Percentiles rank a stretch among this genome's conserved stretches.
Evolutionary conservation across 37 sponge, comb jelly and placozoan genomes (phyloP).

Genomic region (Ephydatia muelleri): DNA sequence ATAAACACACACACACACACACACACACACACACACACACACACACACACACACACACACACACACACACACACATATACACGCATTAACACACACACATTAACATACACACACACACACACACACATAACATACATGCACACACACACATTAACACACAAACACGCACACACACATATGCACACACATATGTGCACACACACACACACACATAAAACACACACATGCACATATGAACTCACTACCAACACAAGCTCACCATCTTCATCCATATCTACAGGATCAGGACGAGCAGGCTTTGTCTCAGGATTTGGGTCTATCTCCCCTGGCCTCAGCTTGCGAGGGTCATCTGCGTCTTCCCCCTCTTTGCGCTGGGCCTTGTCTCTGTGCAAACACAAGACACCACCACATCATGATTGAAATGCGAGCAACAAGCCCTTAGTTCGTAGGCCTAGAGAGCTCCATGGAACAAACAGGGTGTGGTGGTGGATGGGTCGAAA

Average conservation of each 20-base stretch:
- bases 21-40: slow-evolving; percentile 4
- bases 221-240: not conserved
- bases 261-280: slow-evolving; percentile 99
- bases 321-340: slow-evolving; percentile 93
- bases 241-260: slow-evolving; percentile 41
- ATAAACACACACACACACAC: not conserved
- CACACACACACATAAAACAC: no score
- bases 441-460: no score
- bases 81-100: no score
- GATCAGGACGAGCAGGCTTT: slow-evolving; percentile 97
- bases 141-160: slow-evolving; percentile 2
- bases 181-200: not conserved
- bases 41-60: not conserved
- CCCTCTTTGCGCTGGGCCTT: slow-evolving; percentile 97
- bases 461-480: no score
- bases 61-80: not conserved
- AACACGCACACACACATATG: no score
- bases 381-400: slow-evolving; percentile 36
- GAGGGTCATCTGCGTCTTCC: slow-evolving; percentile 84
- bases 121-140: not conserved
- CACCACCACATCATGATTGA: no score
- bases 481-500: no score
- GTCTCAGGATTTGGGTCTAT: slow-evolving; percentile 96
- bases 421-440: no score
- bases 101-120: no score